Evolutionary conservation across 1,140 invertebrate species (phyloP), one percentile per base, ranked within the genome.

Genomic region (Metopolophium dirhodum): DNA sequence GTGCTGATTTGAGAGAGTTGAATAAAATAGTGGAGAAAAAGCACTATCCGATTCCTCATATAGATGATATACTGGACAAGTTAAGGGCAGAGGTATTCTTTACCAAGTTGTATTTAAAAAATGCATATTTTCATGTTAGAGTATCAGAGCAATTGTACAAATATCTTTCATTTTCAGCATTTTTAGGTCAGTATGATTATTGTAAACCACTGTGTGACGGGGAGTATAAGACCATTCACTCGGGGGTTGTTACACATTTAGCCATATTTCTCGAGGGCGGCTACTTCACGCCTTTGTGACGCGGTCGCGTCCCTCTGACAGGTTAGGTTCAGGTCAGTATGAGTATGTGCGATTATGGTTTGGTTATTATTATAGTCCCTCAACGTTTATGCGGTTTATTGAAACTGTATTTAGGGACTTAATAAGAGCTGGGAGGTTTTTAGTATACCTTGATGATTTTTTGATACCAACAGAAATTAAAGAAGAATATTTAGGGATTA

Each of bases 41-140:
- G 35, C 88, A 57, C 30, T 90, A 37, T 37, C 51, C 88, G 20
- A 90, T 90, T 37, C 35, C 51, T 11, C 51, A 90, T 90, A 61
- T 90, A 30, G 88, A 90, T 61, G 88, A 90, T 45, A 8, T 90
- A 26, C 61, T 61, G 20, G 88, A 90, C 9, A 90, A 37, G 18
- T 30, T 57, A n/a, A 89, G n/a, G 30, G 8, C 51, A 1, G 41
- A 57, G 35, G 18, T 37, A 23, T 93, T 86, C 26, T 86, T 93
- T 23, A 82, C 41, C n/a, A 93, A 83, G 47, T 85, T 93, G 23
- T 47, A 93, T 85, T n/a, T 93, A 30, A 93, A 85, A 20, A 83
- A 77, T 83, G 91, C 45, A 51, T 93, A 49, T 93, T 93, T 83
- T 35, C 91, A 93, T 51, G 68, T 93, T 7, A 35, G 51, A 54